Evolutionary conservation across 1,140 invertebrate species (phyloP).

Genomic region (Rhynchophorus ferrugineus): DNA sequence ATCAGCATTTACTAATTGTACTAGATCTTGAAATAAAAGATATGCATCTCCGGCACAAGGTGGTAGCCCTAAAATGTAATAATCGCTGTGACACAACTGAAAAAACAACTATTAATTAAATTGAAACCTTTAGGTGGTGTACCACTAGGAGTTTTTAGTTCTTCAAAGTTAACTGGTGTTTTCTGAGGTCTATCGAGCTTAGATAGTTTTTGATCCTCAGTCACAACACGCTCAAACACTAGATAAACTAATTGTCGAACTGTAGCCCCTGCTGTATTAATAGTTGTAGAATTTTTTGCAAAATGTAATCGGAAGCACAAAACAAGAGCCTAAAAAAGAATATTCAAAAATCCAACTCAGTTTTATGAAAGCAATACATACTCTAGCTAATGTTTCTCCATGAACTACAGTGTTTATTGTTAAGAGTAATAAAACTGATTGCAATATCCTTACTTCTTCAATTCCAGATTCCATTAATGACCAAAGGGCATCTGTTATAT

Average conservation of each 20-base stretch:
- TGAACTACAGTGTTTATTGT: slow-evolving; percentile 91
- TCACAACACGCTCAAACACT: slow-evolving; percentile 90
- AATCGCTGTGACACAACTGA: too few species aligned
- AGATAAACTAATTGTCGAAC: slow-evolving; percentile 92
- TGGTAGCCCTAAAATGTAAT: slow-evolving; percentile 46
- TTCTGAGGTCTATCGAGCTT: slow-evolving; percentile 32
- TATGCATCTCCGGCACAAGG: slow-evolving; percentile 92
- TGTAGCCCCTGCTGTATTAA: slow-evolving; percentile 94
- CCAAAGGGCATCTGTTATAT: slow-evolving; percentile 90
- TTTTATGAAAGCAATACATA: slow-evolving; percentile 40
- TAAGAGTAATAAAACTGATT: slow-evolving; percentile 88
- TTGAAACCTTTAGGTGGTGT: slow-evolving; percentile 60
- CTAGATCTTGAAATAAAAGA: slow-evolving; percentile 93
- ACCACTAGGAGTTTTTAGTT: slow-evolving; percentile 69
- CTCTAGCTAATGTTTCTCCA: slow-evolving; percentile 86
- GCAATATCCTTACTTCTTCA: slow-evolving; percentile 93
- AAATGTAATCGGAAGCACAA: slow-evolving; percentile 93
- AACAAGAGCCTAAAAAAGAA: slow-evolving; percentile 73
- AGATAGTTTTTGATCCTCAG: slow-evolving; percentile 54
- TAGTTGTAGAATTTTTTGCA: slow-evolving; percentile 86
- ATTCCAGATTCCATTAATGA: slow-evolving; percentile 84
- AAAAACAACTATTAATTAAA: too few species aligned
- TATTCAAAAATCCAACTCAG: not conserved
- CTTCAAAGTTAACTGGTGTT: slow-evolving; percentile 61
- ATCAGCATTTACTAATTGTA: slow-evolving; percentile 93